A percentile compares a stretch with the other conserved stretches of the same genome.
phyloP scores from a whole-genome alignment of 2,113 vertebrate species.

The Crotalus helleri region DNA sequence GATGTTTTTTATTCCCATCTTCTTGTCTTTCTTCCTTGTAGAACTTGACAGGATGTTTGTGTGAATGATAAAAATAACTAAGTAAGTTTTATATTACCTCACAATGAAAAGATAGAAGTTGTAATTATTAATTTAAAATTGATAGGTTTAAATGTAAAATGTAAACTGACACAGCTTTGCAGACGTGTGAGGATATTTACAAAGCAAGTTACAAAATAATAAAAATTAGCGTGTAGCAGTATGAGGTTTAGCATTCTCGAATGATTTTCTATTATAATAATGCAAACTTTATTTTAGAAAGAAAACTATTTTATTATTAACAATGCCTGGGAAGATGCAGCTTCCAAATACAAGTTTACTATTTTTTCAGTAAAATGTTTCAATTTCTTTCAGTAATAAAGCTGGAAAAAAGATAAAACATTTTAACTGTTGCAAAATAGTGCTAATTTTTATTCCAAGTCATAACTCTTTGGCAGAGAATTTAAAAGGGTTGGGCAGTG shows the following conservation, averaged over 20 bases:
- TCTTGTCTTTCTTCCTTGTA: not conserved
- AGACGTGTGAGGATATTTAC: not conserved
- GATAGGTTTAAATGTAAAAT: not conserved
- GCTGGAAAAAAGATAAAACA: not conserved
- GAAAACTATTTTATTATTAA: not conserved
- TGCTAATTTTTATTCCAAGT: not conserved
- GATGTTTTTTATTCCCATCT: not conserved
- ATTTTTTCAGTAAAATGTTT: not conserved
- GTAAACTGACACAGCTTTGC: not conserved
- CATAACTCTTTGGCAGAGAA: not conserved
- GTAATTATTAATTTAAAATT: not conserved
- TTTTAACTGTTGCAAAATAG: not conserved
- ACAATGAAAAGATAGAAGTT: too few species aligned
- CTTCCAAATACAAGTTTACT: not conserved
- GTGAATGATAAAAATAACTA: not conserved
- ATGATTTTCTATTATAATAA: constrained; percentile 9
- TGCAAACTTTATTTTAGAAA: constrained; percentile 2
- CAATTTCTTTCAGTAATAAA: not conserved
- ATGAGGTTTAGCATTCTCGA: not conserved
- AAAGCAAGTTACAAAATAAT: not conserved
- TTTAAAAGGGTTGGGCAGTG: not conserved
- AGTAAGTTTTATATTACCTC: not conserved
- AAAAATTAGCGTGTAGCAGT: not conserved
- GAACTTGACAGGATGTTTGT: not conserved
- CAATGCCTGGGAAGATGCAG: not conserved